These are phyloP conservation scores for Caenorhabditis becei DNA, from an alignment of 2,888 invertebrate species.

Conservation along the genomic window DNA sequence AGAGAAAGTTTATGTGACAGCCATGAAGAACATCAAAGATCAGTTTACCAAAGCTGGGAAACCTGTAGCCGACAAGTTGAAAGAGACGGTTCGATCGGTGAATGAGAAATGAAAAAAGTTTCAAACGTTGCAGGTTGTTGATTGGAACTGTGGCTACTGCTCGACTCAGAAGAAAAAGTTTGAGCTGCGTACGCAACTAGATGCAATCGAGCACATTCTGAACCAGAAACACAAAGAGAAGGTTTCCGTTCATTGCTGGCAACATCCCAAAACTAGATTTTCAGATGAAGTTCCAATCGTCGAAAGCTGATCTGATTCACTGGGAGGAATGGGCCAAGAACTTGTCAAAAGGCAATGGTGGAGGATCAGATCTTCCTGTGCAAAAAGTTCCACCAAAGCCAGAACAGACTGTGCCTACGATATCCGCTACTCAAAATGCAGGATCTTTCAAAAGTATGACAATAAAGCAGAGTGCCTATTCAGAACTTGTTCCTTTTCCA, in stretches of 20 bases:
- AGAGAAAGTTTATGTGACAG: no score
- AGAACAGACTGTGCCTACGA: no score
- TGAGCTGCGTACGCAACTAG: neutral
- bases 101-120: neutral
- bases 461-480: no score
- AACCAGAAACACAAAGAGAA: conserved; percentile 1
- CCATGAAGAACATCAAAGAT: no score
- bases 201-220: neutral
- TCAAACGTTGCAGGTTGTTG: neutral
- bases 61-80: neutral
- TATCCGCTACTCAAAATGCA: no score
- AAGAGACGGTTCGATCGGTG: neutral
- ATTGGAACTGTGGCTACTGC: neutral
- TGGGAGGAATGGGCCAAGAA: neutral
- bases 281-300: neutral
- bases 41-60: neutral
- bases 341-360: no score
- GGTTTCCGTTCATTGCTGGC: neutral
- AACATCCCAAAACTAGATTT: neutral
- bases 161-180: neutral
- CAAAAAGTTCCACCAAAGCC: neutral
- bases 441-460: no score
- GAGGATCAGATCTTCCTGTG: no score
- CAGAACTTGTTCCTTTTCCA: no score
- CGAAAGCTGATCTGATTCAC: neutral